Conservation (phyloP, 1,140 invertebrate genomes). For the Thrips palmi region DNA sequence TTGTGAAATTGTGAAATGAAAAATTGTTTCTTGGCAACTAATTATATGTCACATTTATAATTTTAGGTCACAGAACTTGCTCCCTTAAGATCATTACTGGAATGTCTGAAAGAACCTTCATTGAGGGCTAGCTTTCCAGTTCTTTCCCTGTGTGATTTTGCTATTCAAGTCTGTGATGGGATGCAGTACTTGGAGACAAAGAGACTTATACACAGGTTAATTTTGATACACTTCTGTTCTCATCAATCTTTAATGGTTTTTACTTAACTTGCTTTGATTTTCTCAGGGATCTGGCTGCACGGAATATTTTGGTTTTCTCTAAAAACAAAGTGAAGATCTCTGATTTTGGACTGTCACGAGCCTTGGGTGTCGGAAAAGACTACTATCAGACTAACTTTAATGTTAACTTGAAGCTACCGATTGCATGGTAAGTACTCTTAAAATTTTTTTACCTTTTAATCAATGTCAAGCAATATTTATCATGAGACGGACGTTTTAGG, state of each 20-base stretch:
- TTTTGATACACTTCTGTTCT: background rate
- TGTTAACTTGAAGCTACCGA: constrained; percentile 91
- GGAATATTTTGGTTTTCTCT: constrained; percentile 90
- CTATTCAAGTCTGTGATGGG: constrained; percentile 87
- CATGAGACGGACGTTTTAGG: constrained; percentile 24
- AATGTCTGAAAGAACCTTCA: constrained; percentile 87
- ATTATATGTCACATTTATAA: background rate
- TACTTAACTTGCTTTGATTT: constrained; percentile 13
- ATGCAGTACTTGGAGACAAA: constrained; percentile 92
- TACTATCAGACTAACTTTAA: constrained; percentile 99
- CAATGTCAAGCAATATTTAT: constrained; percentile 8
- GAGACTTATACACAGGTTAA: constrained; percentile 73
- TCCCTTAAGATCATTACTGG: constrained; percentile 78
- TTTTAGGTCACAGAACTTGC: constrained; percentile 81
- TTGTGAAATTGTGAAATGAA: background rate
- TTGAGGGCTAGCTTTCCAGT: constrained; percentile 77
- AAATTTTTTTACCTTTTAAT: constrained; percentile 9
- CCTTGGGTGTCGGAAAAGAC: constrained; percentile 93
- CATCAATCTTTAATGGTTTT: background rate
- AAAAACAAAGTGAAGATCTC: constrained; percentile 97
- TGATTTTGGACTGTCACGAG: constrained; percentile 89
- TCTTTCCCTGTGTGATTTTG: constrained; percentile 73
- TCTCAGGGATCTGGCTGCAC: constrained; percentile 73
- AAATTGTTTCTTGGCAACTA: background rate
- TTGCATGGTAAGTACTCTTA: constrained; percentile 64